Percentiles rank a stretch among this genome's conserved stretches.
Conservation (phyloP, 2,113 vertebrate species). For the Epinephelus fuscoguttatus region DNA sequence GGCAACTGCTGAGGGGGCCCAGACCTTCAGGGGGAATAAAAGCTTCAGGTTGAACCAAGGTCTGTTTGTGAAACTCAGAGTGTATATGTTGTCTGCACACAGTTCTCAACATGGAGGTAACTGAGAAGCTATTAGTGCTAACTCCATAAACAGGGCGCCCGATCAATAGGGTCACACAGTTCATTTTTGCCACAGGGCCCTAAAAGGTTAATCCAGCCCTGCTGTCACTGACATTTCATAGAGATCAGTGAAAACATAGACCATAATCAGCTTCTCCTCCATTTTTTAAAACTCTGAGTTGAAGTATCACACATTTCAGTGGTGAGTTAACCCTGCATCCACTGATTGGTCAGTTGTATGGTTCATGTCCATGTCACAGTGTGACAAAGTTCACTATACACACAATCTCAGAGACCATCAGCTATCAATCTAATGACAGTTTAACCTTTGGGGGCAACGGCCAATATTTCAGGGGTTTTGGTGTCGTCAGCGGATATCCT, state of each 20-base stretch:
- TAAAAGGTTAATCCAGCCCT: not conserved
- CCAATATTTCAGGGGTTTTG: no score
- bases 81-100: no score
- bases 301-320: no score
- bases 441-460: no score
- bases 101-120: no score
- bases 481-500: no score
- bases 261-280: not conserved
- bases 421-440: no score
- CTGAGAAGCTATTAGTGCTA: no score
- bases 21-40: not conserved
- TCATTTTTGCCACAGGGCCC: not conserved
- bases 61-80: no score
- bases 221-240: not conserved
- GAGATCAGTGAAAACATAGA: not conserved
- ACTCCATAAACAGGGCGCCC: no score
- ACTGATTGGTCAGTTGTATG: slow-evolving; percentile 1
- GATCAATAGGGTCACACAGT: not conserved
- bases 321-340: not conserved
- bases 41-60: no score
- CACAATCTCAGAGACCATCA: no score
- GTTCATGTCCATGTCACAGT: slow-evolving; percentile 19
- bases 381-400: slow-evolving; percentile 20
- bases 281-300: slow-evolving; percentile 1
- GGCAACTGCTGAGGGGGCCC: not conserved